Conservation (phyloP, 2,113 vertebrate species). For the Misgurnus mizolepis region DNA sequence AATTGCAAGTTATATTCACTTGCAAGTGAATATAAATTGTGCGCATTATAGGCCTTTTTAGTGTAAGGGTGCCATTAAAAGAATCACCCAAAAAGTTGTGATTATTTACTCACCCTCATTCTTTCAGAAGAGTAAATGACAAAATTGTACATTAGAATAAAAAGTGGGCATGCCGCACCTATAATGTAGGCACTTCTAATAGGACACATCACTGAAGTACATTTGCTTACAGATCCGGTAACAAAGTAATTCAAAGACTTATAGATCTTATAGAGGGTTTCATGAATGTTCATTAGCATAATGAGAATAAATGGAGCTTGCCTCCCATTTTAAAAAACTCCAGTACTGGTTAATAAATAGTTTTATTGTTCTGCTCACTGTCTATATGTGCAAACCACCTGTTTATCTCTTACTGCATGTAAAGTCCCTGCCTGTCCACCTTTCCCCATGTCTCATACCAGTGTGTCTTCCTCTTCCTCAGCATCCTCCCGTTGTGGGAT, state of each 20-base stretch:
- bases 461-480: constrained; percentile 69
- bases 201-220: neutral
- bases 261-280: constrained; percentile 24
- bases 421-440: neutral
- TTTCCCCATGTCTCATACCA: constrained; percentile 60
- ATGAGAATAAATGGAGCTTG: constrained; percentile 36
- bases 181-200: neutral
- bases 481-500: constrained; percentile 72
- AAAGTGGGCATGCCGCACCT: neutral
- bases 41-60: too few relatives aligned
- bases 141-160: too few relatives aligned
- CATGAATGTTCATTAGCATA: constrained; percentile 34
- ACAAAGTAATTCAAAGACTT: neutral
- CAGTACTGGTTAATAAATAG: constrained; percentile 15
- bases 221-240: neutral
- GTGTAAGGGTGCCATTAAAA: too few relatives aligned
- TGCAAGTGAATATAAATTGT: too few relatives aligned
- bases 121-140: too few relatives aligned
- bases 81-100: too few relatives aligned
- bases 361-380: neutral
- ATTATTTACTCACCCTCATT: too few relatives aligned
- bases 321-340: constrained; percentile 10
- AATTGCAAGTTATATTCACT: too few relatives aligned
- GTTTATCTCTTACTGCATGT: too few relatives aligned
- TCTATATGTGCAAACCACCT: constrained; percentile 2